Evolutionary conservation across 2,888 invertebrate genomes (phyloP).

Genomic region (Dryococelus australis): DNA sequence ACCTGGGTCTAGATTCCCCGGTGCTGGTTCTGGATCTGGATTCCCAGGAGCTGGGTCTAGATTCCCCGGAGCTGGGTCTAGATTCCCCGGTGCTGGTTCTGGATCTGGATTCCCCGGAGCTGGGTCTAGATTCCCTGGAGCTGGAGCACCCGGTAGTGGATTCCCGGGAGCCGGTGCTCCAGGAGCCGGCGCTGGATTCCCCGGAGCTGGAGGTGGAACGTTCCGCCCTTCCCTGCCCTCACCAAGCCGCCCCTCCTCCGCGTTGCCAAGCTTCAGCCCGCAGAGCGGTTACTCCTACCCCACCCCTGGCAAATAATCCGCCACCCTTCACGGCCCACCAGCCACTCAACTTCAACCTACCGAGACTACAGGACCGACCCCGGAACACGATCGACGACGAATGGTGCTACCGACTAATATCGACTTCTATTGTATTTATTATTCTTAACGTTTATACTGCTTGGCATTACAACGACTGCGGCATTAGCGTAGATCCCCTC

Average conservation of each 20-base stretch:
- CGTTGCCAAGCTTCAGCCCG: constrained; percentile 32
- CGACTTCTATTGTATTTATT: background rate
- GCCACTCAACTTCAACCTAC: background rate
- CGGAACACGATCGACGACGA: background rate
- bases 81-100: background rate
- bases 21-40: background rate
- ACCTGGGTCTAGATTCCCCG: background rate
- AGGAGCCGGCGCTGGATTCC: background rate
- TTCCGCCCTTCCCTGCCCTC: background rate
- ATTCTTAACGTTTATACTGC: no score
- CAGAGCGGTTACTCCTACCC: constrained; percentile 37
- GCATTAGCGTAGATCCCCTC: no score
- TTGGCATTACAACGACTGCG: no score
- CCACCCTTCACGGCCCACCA: background rate
- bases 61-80: background rate
- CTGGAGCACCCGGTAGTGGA: no score
- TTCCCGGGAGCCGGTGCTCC: no score
- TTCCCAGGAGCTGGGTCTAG: background rate
- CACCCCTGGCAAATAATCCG: constrained; percentile 34
- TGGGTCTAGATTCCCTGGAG: constrained; percentile 11
- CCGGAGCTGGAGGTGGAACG: background rate
- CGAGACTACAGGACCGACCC: background rate
- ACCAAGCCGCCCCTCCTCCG: background rate
- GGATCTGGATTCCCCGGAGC: constrained; percentile 12
- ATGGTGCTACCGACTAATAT: background rate